A percentile compares a stretch with the other conserved stretches of the same genome.
Conservation (phyloP, 1,140 invertebrate species). For the Kradibia gibbosae region DNA sequence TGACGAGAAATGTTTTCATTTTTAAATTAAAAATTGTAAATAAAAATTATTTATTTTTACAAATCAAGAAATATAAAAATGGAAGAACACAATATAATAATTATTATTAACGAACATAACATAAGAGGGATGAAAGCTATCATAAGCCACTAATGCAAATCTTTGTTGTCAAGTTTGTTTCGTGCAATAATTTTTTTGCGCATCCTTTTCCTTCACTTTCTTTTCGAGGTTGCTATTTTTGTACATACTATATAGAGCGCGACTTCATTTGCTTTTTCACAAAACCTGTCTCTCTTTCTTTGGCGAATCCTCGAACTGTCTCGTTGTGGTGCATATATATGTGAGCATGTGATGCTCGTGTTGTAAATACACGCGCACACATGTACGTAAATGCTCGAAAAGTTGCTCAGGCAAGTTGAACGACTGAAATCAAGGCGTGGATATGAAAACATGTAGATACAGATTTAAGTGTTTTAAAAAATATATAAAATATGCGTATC, state of each 20-base stretch:
- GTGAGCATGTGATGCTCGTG: background rate
- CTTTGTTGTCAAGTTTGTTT: background rate
- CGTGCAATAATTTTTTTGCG: background rate
- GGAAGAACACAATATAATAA: too few relatives aligned
- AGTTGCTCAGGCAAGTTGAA: background rate
- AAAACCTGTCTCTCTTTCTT: slow-evolving; percentile 31
- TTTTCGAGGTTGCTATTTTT: slow-evolving; percentile 31
- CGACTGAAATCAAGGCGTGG: background rate
- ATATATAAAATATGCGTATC: too few relatives aligned
- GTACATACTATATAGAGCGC: background rate
- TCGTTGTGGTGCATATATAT: background rate
- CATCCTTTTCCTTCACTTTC: background rate
- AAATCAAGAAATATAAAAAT: too few relatives aligned
- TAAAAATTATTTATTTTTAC: too few relatives aligned
- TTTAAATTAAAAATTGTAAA: background rate
- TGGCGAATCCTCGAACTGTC: slow-evolving; percentile 31
- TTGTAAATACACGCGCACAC: background rate
- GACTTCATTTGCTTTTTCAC: background rate
- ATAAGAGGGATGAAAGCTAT: background rate
- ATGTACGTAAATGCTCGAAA: background rate
- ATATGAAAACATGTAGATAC: background rate
- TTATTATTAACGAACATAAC: background rate
- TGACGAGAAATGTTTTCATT: background rate
- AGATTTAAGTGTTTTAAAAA: background rate
- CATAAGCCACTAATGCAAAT: background rate